phyloP scores from a whole-genome alignment of 2,113 vertebrate genomes.

The Butorides virescens region DNA sequence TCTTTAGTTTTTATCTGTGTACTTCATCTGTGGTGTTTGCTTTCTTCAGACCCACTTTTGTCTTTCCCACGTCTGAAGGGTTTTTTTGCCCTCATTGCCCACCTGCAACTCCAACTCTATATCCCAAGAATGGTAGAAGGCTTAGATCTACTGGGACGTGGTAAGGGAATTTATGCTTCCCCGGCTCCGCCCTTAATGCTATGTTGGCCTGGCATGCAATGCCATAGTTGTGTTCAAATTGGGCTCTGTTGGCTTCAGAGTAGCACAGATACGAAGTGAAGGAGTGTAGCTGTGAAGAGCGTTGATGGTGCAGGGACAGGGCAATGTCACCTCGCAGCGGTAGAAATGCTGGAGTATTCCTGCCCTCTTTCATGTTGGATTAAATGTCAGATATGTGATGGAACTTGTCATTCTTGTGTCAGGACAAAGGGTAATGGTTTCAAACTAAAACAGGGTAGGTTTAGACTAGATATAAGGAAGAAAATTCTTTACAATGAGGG shows the following conservation, averaged over 20 bases:
- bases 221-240: rapidly evolving
- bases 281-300: not conserved
- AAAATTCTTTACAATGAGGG: no score
- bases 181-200: not conserved
- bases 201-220: not conserved
- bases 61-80: not conserved
- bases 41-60: not conserved
- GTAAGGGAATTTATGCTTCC: not conserved
- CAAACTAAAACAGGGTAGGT: no score
- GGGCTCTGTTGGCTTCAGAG: not conserved
- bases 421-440: no score
- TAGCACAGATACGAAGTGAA: not conserved
- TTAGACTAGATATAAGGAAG: no score
- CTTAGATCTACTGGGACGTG: not conserved
- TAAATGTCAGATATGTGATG: not conserved
- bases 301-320: not conserved
- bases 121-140: not conserved
- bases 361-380: not conserved
- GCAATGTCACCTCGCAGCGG: not conserved
- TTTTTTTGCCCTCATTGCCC: not conserved
- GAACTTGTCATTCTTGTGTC: not conserved
- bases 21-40: not conserved
- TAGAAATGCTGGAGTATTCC: not conserved
- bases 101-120: not conserved
- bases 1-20: not conserved